Base-by-base conservation (phyloP, 2,113 vertebrate genomes). In the Hydrochoerus hydrochaeris region DNA sequence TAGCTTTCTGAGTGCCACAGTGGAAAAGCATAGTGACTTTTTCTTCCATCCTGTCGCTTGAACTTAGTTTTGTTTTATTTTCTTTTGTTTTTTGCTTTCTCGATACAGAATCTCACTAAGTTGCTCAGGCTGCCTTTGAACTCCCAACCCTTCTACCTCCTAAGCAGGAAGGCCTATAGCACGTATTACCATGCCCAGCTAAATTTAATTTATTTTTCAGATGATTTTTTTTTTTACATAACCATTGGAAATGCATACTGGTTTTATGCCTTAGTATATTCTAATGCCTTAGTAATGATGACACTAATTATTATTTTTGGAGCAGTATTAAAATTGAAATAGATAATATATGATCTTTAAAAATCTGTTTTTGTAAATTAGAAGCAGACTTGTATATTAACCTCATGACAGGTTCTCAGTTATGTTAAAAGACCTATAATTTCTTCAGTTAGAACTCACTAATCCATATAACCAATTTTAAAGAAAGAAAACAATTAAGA, bases 281-380 rank as follows among this genome's bases (percentile, higher is more conserved):
- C 62, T 88, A 57, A 67, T 83, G 88, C 28, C 12, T 91, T 12
- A 41, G 0, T 87, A 93, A 75, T 89, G 58, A 95, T 84, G 24
- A 81, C 69, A 91, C 67, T 88, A 52, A 80, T 87, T 8, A n/a
- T 82, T 4, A 44, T 44, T 96, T 92, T 94, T 58, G 10, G 71
- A 95, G 83, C 65, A 93, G 91, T 93, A 80, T 13, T 44, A 69
- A 95, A 89, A 71, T 89, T 78, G 24, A 63, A 77, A 60, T 73
- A 62, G 38, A 30, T 85, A 62, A 60, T 52, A 46, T 83, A 11
- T 83, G 7, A 82, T 85, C 69, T 80, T 89, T 80, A 52, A 90
- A 73, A 94, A 11, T 35, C 44, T 54, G 3, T 35, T 46, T 63
- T 88, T 84, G 30, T 95, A 92, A 60, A 67, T 95, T 82, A 93